Evolutionary conservation across 2,113 vertebrate species (phyloP), one percentile per base, ranked within the genome.

Genomic region (Poeciliopsis retropinna): DNA sequence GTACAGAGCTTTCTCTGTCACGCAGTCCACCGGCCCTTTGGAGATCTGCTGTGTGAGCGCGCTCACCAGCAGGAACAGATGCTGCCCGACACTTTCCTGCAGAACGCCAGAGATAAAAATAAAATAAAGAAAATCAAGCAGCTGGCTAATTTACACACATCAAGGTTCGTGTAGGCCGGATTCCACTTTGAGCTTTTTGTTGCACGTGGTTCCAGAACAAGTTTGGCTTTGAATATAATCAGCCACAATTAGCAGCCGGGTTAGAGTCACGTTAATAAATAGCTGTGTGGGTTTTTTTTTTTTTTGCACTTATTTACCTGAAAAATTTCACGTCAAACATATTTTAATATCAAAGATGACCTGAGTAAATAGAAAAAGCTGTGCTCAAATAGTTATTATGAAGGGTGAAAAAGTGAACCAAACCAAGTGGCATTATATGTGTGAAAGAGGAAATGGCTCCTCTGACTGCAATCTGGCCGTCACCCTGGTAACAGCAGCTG

Each of bases 1-100:
- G 91, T 98, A 97, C 32, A 98, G 92, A 4, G 98, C 97, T 87
- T 97, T 99, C 87, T 95, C 96, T 1, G 96, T 97, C 81, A 99
- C 95, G 0, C 95, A 95, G 0, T 99, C 98, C 32, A 99, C 97
- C 0, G 98, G 98, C 2, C 97, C 97, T 92, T 96, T 96, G 70
- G 95, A 95, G 57, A 96, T 98, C 89, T 96, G 96, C 91, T 98
- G 97, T 63, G 94, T 96, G 85, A 99, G 88, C 10, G 97, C 97
- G 22, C 95, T 96, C 84, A 98, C 96, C 83, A 99, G 89, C 81
- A 95, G 88, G 89, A 96, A 99, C 89, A 99, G 93, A 0, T 95
- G 95, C 83, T 99, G 97, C 30, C 98, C 98, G 37, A 97, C 96
- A 11, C 94, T 96, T 85, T 98, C 97, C 98, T 99, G 91, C 30